These are phyloP conservation scores for Spodoptera litura DNA, from an alignment of 1,140 invertebrate species.

Conservation along the genomic window DNA sequence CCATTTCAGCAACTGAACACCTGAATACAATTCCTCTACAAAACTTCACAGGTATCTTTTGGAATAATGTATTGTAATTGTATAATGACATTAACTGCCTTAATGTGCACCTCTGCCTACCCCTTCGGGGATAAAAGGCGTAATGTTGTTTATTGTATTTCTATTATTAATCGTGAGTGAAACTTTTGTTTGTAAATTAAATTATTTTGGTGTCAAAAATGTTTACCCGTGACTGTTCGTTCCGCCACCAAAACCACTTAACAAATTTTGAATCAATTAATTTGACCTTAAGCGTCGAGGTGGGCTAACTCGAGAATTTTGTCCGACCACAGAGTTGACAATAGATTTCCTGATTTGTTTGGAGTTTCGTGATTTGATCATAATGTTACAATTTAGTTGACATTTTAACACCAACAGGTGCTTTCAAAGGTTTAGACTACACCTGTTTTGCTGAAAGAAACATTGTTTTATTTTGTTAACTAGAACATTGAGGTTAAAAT, in stretches of 20 bases:
- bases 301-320: neutral
- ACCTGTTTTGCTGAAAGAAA: too few relatives aligned
- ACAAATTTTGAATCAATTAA: conserved; percentile 19
- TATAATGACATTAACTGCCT: too few relatives aligned
- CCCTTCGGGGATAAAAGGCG: too few relatives aligned
- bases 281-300: conserved; percentile 7
- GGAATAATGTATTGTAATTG: neutral
- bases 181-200: too few relatives aligned
- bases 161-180: too few relatives aligned
- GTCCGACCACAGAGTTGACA: neutral
- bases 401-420: neutral
- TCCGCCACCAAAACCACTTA: neutral
- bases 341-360: conserved; percentile 5
- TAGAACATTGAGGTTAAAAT: too few relatives aligned
- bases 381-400: neutral
- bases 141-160: too few relatives aligned
- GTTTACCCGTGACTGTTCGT: neutral
- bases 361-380: conserved; percentile 9
- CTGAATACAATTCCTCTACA: neutral
- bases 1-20: too few relatives aligned
- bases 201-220: too few relatives aligned
- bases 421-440: neutral
- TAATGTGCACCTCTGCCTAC: too few relatives aligned
- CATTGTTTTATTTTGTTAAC: too few relatives aligned
- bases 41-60: conserved; percentile 4